These are phyloP conservation scores for Camptogramma bilineatum DNA, from an alignment of 2,888 invertebrate species.

Conservation along the genomic window DNA sequence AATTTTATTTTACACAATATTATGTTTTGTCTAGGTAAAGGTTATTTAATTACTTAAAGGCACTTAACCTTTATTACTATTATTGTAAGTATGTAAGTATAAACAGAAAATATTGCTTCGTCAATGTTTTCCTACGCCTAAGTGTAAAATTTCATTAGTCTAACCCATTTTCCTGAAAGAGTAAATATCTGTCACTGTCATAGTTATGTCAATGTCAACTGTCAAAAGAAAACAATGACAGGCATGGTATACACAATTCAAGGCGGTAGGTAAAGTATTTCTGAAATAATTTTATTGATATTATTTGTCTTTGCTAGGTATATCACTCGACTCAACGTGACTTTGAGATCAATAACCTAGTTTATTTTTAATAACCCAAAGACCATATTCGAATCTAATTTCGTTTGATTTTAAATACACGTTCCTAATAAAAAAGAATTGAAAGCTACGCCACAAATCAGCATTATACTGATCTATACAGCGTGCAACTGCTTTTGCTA, in stretches of 20 bases:
- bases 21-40: too few relatives aligned
- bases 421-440: background rate
- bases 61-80: background rate
- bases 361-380: too few relatives aligned
- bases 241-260: background rate
- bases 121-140: background rate
- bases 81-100: background rate
- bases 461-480: background rate
- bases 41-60: background rate
- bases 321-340: too few relatives aligned
- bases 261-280: too few relatives aligned
- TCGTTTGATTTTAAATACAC: too few relatives aligned
- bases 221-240: conserved; percentile 7
- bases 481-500: conserved; percentile 1
- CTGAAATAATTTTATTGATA: background rate
- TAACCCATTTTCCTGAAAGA: conserved; percentile 7
- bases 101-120: conserved; percentile 7
- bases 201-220: conserved; percentile 11
- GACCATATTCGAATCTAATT: too few relatives aligned
- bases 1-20: too few relatives aligned
- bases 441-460: background rate
- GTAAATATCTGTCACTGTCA: conserved; percentile 11
- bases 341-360: too few relatives aligned
- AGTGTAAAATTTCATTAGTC: conserved; percentile 9
- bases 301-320: background rate